Conservation (phyloP, 2,888 invertebrate genomes). For the Hetaerina titia region DNA sequence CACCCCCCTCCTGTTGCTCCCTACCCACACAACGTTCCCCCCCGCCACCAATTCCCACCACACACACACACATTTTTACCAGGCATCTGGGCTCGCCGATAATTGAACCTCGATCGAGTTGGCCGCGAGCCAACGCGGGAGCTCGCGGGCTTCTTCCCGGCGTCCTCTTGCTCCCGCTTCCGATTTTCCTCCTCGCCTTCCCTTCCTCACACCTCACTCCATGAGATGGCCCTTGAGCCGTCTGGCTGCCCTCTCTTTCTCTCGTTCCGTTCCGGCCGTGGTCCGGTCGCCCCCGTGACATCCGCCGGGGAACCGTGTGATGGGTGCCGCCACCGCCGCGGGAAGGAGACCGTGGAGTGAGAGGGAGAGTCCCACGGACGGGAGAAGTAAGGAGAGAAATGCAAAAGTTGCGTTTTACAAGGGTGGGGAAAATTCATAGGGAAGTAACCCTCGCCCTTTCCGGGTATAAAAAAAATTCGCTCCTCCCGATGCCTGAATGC, state of each 20-base stretch:
- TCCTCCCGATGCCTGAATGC: no score
- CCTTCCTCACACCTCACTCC: background rate
- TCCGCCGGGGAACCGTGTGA: background rate
- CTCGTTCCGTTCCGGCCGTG: no score
- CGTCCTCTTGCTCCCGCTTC: background rate
- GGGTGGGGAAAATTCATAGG: no score
- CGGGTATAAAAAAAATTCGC: no score
- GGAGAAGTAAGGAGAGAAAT: no score
- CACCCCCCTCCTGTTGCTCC: background rate
- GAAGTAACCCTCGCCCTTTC: no score
- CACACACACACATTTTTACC: background rate
- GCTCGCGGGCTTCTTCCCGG: background rate
- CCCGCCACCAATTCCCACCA: background rate
- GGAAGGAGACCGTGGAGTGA: no score
- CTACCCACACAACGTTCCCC: background rate
- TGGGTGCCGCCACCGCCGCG: background rate
- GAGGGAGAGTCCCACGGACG: no score
- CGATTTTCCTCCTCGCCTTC: background rate
- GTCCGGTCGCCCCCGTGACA: no score
- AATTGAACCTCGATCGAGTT: slow-evolving; percentile 47
- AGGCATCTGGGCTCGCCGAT: slow-evolving; percentile 40
- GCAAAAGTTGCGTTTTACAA: no score
- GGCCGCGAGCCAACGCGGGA: background rate
- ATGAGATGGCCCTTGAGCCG: background rate
- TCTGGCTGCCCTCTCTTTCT: background rate